A percentile compares a stretch with the other conserved stretches of the same genome.
These are phyloP conservation scores for Premnoplex brunnescens DNA, from an alignment of 2,797 vertebrate genomes.

Conservation along the genomic window DNA sequence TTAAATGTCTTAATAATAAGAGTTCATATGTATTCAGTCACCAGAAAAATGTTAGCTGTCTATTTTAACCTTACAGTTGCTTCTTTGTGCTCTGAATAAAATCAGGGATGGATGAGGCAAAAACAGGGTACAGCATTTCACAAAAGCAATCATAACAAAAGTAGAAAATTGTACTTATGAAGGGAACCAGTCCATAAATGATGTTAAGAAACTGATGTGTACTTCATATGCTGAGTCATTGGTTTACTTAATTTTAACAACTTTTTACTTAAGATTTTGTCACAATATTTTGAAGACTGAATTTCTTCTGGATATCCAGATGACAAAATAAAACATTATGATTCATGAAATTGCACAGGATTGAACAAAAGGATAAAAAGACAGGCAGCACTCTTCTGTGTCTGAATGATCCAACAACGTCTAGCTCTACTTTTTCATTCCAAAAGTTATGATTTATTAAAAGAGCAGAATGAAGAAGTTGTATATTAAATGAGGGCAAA, in stretches of 20 bases:
- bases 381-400: neutral
- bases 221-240: neutral
- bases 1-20: conserved; percentile 8
- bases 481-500: neutral
- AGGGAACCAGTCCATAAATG: neutral
- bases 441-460: neutral
- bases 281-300: neutral
- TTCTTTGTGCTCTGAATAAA: neutral
- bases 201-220: neutral
- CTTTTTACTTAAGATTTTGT: neutral
- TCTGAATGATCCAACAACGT: neutral
- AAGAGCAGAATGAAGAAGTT: neutral
- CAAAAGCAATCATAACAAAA: neutral
- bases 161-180: neutral
- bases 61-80: neutral
- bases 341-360: neutral
- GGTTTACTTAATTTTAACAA: neutral
- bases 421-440: neutral
- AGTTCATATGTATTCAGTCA: neutral
- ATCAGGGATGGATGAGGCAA: neutral
- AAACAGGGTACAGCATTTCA: neutral
- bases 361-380: neutral
- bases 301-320: neutral
- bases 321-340: neutral
- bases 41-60: neutral